These are phyloP conservation scores for Bembecia ichneumoniformis DNA, from an alignment of 2,888 invertebrate genomes.

Conservation along the genomic window DNA sequence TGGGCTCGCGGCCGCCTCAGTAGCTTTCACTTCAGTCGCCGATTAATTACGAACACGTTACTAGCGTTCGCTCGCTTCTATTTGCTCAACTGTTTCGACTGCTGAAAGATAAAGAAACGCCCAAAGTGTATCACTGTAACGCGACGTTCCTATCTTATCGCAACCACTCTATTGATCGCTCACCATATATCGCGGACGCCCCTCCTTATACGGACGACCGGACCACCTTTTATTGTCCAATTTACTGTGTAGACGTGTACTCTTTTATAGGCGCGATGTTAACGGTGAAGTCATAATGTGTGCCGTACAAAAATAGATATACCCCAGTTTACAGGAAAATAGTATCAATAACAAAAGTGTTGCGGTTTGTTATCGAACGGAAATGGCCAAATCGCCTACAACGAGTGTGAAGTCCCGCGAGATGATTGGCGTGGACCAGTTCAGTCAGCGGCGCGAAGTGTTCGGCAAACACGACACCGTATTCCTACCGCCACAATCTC, in stretches of 20 bases:
- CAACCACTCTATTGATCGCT: conserved; percentile 63
- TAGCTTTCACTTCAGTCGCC: conserved; percentile 62
- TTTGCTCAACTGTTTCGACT: conserved; percentile 67
- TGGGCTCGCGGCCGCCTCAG: conserved; percentile 23
- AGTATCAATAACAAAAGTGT: conserved; percentile 66
- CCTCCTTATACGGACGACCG: conserved; percentile 62
- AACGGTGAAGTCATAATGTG: conserved; percentile 70
- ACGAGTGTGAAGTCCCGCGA: conserved; percentile 63
- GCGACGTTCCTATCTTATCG: conserved; percentile 64
- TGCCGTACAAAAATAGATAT: conserved; percentile 62
- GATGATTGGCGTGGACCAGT: conserved; percentile 63
- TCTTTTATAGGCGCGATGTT: conserved; percentile 56
- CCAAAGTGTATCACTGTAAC: conserved; percentile 45
- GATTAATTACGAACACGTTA: conserved; percentile 58
- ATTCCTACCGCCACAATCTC: conserved; percentile 55
- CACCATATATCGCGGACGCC: conserved; percentile 63
- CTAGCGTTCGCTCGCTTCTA: conserved; percentile 56
- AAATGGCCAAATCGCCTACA: conserved; percentile 68
- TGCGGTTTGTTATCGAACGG: conserved; percentile 69
- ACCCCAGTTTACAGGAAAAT: conserved; percentile 66
- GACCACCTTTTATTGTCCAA: conserved; percentile 64
- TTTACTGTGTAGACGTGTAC: conserved; percentile 56
- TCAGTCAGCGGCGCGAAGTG: conserved; percentile 67
- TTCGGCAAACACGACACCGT: conserved; percentile 67
- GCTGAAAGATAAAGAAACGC: conserved; percentile 66